phyloP scores from a whole-genome alignment of 2,113 vertebrate species.

The Thomomys bottae region DNA sequence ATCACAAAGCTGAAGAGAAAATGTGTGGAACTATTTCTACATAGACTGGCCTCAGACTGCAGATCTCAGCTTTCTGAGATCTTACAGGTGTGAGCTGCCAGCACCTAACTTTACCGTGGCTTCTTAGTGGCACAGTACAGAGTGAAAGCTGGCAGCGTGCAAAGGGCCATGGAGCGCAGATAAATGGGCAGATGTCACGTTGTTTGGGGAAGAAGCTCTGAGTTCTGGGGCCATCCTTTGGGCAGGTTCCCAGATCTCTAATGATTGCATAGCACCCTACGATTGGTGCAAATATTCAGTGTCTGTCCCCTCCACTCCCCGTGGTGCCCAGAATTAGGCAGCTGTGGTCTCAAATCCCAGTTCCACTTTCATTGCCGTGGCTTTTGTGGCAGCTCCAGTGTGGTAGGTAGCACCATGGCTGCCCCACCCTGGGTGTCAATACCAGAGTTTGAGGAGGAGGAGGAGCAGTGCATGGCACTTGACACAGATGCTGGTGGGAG shows the following conservation, averaged over 20 bases:
- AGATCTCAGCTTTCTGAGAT: too few relatives aligned
- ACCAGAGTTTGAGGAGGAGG: background rate
- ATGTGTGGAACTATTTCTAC: too few relatives aligned
- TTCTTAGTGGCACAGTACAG: background rate
- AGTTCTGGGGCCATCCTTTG: background rate
- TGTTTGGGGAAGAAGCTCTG: background rate
- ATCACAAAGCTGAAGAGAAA: background rate
- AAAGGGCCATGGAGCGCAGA: background rate
- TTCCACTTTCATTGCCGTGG: background rate
- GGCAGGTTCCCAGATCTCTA: background rate
- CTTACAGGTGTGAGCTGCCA: too few relatives aligned
- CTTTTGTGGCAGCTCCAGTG: background rate
- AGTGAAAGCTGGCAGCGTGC: background rate
- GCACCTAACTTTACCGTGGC: background rate
- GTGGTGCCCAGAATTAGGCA: background rate
- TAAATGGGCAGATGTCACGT: background rate
- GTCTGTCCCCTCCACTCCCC: background rate
- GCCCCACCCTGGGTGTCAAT: background rate
- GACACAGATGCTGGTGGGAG: too few relatives aligned
- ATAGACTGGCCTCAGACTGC: too few relatives aligned
- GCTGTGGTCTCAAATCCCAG: background rate
- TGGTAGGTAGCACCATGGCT: too few relatives aligned
- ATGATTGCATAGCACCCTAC: fast-evolving
- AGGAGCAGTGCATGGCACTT: background rate
- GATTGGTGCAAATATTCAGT: background rate